phyloP scores from a whole-genome alignment of 2,888 invertebrate genomes.

The Aricia artaxerxes region DNA sequence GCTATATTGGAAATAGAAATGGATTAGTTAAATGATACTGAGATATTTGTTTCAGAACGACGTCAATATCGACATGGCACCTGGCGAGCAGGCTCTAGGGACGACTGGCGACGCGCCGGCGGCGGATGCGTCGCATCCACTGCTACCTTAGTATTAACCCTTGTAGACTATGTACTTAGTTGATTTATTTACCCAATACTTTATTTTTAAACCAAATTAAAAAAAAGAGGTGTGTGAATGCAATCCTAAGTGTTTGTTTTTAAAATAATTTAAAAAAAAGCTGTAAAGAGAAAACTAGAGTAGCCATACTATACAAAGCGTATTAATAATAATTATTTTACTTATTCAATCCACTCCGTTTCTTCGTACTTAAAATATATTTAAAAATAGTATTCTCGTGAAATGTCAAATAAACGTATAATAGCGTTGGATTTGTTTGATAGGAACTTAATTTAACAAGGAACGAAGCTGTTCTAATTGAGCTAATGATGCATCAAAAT shows the following conservation, averaged over 20 bases:
- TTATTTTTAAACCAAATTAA: background rate
- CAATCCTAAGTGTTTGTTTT: background rate
- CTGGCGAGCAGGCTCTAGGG: background rate
- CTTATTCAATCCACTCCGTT: too few relatives aligned
- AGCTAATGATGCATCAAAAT: too few relatives aligned
- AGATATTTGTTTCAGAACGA: background rate
- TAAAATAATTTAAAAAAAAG: background rate
- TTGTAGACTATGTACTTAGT: background rate
- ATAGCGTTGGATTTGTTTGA: too few relatives aligned
- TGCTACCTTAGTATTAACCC: background rate
- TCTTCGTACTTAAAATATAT: too few relatives aligned
- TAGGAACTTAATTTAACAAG: too few relatives aligned
- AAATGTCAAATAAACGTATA: too few relatives aligned
- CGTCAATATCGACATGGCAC: background rate
- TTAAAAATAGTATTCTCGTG: too few relatives aligned
- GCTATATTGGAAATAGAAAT: background rate
- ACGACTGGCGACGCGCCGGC: conserved; percentile 3
- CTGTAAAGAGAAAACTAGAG: background rate
- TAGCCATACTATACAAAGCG: too few relatives aligned
- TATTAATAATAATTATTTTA: too few relatives aligned
- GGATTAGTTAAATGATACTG: background rate
- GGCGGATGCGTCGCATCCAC: conserved; percentile 8
- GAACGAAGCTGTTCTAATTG: too few relatives aligned
- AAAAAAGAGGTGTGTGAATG: background rate
- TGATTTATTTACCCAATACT: background rate